Evolutionary conservation across 2,888 invertebrate genomes (phyloP), one percentile per base, ranked within the genome.

Genomic region (Neoscelio sp.): DNA sequence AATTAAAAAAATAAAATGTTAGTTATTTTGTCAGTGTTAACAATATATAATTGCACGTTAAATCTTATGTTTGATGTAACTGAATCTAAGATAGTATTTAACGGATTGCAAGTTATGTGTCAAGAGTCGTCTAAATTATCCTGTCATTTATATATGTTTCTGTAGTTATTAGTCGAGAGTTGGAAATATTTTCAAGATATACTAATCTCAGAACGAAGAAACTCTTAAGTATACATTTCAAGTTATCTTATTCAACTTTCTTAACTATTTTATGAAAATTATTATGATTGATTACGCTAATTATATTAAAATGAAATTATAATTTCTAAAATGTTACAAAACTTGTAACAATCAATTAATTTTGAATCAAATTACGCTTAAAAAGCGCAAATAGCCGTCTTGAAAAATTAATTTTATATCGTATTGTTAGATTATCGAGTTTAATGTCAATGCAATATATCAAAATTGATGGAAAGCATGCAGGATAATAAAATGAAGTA

Each of bases 401-500:
- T 64, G 54, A 67, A 67, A 67, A 67, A 67, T 67, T 33, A 44
- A 33, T 67, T 67, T 44, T 7, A 44, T 26, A 52, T 26, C 33
- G 38, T 54, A 67, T 54, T 30, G 35, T 10, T 56, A 26, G 68
- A 68, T 56, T 18, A 35, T 35, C 18, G 28, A 46, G 44, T 56
- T 56, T 54, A 46, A 68, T 68, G 56, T 48, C 46, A 54, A 67
- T 54, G 40, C 23, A 56, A 56, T 68, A 68, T 46, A 68, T 68
- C 56, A 56, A 68, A 46, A 44, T 56, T 68, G 56, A 68, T 68
- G 56, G 68, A 56, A 38, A 56, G 56, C 30, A 26, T 26, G 35
- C 18, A 5, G 35, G 35, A 56, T 68, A 46, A 68, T 46, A 56
- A 42, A 35, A 54, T 17, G 46, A 46, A 42, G 42, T 48, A 65